These are phyloP conservation scores for Chaetodon trifasciatus DNA, from an alignment of 2,797 vertebrate species.

Conservation along the genomic window DNA sequence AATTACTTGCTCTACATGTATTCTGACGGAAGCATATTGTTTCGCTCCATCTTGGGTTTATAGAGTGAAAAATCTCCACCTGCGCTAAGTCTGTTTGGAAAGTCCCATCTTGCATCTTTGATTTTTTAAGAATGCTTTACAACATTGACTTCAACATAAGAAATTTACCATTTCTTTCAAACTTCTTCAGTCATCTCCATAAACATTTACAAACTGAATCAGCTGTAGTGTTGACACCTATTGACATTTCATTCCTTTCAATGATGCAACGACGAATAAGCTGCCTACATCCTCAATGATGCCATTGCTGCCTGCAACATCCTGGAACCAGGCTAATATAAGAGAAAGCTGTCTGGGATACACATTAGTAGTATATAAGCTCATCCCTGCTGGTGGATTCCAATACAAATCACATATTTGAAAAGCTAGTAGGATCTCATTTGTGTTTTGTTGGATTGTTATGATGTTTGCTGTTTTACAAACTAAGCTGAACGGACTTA, in stretches of 20 bases:
- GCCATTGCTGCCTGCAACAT: slow-evolving; percentile 41
- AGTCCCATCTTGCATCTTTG: background rate
- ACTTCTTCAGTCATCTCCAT: background rate
- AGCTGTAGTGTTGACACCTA: background rate
- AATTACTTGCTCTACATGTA: slow-evolving; percentile 21
- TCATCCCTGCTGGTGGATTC: slow-evolving; percentile 25
- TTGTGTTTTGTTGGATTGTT: slow-evolving; percentile 27
- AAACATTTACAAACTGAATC: background rate
- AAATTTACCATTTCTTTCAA: background rate
- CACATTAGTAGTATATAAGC: slow-evolving; percentile 19
- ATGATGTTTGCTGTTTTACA: slow-evolving; percentile 21
- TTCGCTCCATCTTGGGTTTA: slow-evolving; percentile 20
- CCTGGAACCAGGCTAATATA: slow-evolving; percentile 28
- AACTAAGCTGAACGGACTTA: background rate
- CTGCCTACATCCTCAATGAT: slow-evolving; percentile 28
- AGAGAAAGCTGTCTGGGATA: slow-evolving; percentile 24
- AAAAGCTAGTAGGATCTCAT: slow-evolving; percentile 2
- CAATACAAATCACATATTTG: slow-evolving; percentile 28
- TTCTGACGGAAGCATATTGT: slow-evolving; percentile 34
- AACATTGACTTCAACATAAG: background rate
- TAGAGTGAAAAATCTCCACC: slow-evolving; percentile 14
- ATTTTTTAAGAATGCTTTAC: background rate
- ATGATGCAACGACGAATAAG: slow-evolving; percentile 11
- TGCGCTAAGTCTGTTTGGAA: slow-evolving; percentile 24
- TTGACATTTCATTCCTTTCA: slow-evolving; percentile 22